phyloP scores from a whole-genome alignment of 2,888 invertebrate species.

The Onthophagus sagittarius region DNA sequence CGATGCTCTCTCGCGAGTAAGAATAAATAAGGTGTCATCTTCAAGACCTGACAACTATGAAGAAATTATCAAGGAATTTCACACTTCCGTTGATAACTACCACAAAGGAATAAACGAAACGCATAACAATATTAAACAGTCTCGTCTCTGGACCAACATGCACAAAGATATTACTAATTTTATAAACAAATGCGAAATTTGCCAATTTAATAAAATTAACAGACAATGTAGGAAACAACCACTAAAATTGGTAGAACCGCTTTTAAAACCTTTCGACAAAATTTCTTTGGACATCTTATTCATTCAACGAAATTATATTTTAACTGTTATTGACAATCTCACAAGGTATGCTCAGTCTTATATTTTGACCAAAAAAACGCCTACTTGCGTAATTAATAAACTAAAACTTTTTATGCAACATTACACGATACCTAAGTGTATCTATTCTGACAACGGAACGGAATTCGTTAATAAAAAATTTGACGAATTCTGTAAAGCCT shows the following conservation, averaged over 20 bases:
- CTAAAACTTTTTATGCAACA: neutral
- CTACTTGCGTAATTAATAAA: neutral
- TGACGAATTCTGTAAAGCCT: neutral
- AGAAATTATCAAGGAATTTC: too few species aligned
- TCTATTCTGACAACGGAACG: neutral
- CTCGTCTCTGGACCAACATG: too few species aligned
- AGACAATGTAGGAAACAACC: too few species aligned
- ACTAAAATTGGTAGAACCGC: neutral
- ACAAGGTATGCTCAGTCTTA: neutral
- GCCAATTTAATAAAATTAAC: too few species aligned
- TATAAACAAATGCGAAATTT: too few species aligned
- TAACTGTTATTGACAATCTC: neutral
- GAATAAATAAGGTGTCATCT: neutral
- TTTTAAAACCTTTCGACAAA: neutral
- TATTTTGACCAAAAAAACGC: neutral
- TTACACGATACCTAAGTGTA: neutral
- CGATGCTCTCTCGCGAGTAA: neutral
- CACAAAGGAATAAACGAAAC: too few species aligned
- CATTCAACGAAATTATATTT: neutral
- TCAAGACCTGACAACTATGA: too few species aligned
- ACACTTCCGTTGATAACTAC: too few species aligned
- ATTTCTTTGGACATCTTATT: neutral
- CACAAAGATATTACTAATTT: too few species aligned
- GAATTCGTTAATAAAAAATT: constrained; percentile 1
- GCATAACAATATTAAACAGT: too few species aligned